Evolutionary conservation across 2,113 vertebrate genomes (phyloP).

Genomic region (Tachysurus fulvidraco): DNA sequence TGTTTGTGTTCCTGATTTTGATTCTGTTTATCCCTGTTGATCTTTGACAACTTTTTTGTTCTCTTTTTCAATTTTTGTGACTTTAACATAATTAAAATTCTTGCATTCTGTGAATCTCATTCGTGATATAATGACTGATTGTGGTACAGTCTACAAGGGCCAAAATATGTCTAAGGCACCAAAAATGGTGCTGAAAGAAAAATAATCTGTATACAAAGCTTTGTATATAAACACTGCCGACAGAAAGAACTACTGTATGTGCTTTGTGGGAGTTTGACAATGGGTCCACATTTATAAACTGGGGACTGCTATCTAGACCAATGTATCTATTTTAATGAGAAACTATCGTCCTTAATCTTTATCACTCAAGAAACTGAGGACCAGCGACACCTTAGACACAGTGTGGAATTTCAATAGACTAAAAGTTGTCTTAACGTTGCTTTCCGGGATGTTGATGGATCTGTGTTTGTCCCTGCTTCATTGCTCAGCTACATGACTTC

Average conservation of each 20-base stretch:
- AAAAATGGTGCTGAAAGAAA: background rate
- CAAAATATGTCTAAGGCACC: background rate
- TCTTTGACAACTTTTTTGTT: too few relatives aligned
- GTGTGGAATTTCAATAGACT: background rate
- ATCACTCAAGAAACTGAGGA: background rate
- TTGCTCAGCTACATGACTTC: constrained; percentile 58
- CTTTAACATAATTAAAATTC: too few relatives aligned
- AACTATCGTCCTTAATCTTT: background rate
- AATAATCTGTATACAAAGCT: background rate
- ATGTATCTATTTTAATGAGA: background rate
- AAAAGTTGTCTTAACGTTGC: background rate
- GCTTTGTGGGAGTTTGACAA: background rate
- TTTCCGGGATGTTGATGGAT: background rate
- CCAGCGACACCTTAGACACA: background rate
- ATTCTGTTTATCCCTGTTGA: too few relatives aligned
- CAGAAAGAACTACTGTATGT: background rate
- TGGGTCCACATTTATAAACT: too few relatives aligned
- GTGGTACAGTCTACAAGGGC: background rate
- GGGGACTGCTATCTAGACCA: background rate
- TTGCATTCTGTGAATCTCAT: too few relatives aligned
- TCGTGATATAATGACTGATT: background rate
- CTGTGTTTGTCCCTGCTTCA: constrained; percentile 19
- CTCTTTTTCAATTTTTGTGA: too few relatives aligned
- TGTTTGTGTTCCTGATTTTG: too few relatives aligned
- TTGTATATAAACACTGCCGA: too few relatives aligned